These are phyloP conservation scores for Helogale parvula DNA, from an alignment of 2,113 vertebrate species.

Conservation along the genomic window DNA sequence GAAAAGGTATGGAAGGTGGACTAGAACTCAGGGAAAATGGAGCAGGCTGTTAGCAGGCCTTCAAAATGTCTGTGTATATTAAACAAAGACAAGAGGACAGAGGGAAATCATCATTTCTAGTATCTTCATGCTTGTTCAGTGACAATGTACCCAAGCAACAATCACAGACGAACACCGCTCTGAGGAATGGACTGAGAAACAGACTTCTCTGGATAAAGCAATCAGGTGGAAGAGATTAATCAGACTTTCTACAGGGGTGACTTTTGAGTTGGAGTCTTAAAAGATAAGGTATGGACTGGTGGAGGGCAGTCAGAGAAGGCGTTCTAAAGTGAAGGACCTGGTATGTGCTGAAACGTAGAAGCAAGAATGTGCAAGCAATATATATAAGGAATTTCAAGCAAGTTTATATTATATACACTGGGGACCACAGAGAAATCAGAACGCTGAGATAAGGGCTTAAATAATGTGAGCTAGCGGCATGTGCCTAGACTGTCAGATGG, in stretches of 20 bases:
- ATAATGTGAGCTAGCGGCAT: constrained; percentile 10
- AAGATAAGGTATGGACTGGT: constrained; percentile 2
- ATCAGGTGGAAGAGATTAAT: constrained; percentile 1
- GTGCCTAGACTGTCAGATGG: constrained; percentile 26
- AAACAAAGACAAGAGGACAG: background rate
- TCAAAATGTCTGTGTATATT: background rate
- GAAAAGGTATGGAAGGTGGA: background rate
- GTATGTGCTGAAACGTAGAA: constrained; percentile 52
- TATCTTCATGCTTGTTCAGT: background rate
- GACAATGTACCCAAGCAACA: constrained; percentile 27
- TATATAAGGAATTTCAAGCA: constrained; percentile 64
- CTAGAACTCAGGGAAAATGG: constrained; percentile 1
- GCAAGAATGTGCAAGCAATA: constrained; percentile 66
- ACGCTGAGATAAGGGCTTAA: constrained; percentile 56
- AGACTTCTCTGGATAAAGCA: constrained; percentile 33
- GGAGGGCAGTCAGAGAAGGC: background rate
- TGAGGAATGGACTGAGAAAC: background rate
- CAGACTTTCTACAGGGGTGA: background rate
- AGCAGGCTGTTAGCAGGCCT: background rate
- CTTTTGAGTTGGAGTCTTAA: constrained; percentile 47
- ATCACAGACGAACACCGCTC: constrained; percentile 17
- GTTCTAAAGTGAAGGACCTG: constrained; percentile 24
- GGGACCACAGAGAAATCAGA: constrained; percentile 62
- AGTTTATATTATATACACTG: constrained; percentile 56
- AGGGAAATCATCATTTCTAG: constrained; percentile 7